phyloP scores from a whole-genome alignment of 2,888 invertebrate species.

The Drepanosiphum platanoidis region DNA sequence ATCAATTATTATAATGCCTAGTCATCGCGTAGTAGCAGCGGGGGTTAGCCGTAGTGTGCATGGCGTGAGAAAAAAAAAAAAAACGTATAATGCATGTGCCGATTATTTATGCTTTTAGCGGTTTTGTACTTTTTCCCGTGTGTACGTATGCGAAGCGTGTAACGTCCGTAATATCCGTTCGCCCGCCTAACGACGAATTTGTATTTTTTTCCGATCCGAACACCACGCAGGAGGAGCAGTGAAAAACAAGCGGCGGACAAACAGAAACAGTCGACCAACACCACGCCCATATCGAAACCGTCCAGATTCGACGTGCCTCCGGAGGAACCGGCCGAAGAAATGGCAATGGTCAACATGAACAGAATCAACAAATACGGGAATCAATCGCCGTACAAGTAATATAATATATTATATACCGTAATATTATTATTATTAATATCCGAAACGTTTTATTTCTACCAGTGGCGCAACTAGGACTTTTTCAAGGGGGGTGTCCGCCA shows the following conservation, averaged over 20 bases:
- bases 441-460: background rate
- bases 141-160: background rate
- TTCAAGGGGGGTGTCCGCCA: no score
- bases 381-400: constrained; percentile 59
- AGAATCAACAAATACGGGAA: constrained; percentile 52
- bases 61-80: background rate
- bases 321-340: constrained; percentile 55
- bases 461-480: no score
- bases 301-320: constrained; percentile 55
- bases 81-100: constrained; percentile 14
- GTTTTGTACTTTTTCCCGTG: background rate
- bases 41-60: constrained; percentile 2
- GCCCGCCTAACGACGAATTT: background rate
- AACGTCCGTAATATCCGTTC: background rate
- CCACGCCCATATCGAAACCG: constrained; percentile 56
- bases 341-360: constrained; percentile 58
- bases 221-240: constrained; percentile 8
- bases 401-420: background rate
- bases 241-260: constrained; percentile 53
- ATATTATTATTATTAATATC: background rate
- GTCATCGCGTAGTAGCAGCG: background rate
- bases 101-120: background rate
- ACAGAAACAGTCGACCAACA: constrained; percentile 47
- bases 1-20: no score
- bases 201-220: background rate